These are phyloP conservation scores for Conopomorpha cramerella DNA, from an alignment of 1,140 invertebrate species.

Conservation along the genomic window DNA sequence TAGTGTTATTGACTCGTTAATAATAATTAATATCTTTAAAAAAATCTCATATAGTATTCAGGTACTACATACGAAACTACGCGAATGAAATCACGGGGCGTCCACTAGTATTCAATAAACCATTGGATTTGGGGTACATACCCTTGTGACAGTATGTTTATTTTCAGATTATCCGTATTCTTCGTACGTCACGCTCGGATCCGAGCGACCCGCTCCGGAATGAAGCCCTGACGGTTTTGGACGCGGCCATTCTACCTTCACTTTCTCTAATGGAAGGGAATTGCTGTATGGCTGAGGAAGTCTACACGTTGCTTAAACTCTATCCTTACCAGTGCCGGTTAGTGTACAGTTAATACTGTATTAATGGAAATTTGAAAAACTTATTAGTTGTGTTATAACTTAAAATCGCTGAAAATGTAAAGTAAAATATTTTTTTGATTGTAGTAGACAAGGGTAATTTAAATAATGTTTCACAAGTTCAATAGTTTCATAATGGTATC, in stretches of 20 bases:
- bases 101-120: too few species aligned
- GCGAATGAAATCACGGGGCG: too few species aligned
- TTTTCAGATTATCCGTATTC: slow-evolving; percentile 52
- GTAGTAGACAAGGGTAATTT: not conserved
- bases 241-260: slow-evolving; percentile 86
- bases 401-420: too few species aligned
- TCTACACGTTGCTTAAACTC: slow-evolving; percentile 90
- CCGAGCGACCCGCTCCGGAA: slow-evolving; percentile 65
- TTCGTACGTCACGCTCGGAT: slow-evolving; percentile 32
- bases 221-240: slow-evolving; percentile 85
- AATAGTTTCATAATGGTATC: too few species aligned
- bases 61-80: too few species aligned
- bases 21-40: too few species aligned
- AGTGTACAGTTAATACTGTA: slow-evolving; percentile 1
- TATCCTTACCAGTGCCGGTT: slow-evolving; percentile 91
- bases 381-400: slow-evolving; percentile 3
- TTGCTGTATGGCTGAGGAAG: slow-evolving; percentile 93
- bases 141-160: too few species aligned
- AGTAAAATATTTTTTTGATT: too few species aligned
- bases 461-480: too few species aligned
- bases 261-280: slow-evolving; percentile 92
- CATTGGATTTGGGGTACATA: too few species aligned
- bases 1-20: too few species aligned
- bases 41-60: too few species aligned
- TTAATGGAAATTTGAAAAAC: slow-evolving; percentile 3